These are phyloP conservation scores for Galeruca laticollis DNA, from an alignment of 2,888 invertebrate genomes.

Conservation along the genomic window DNA sequence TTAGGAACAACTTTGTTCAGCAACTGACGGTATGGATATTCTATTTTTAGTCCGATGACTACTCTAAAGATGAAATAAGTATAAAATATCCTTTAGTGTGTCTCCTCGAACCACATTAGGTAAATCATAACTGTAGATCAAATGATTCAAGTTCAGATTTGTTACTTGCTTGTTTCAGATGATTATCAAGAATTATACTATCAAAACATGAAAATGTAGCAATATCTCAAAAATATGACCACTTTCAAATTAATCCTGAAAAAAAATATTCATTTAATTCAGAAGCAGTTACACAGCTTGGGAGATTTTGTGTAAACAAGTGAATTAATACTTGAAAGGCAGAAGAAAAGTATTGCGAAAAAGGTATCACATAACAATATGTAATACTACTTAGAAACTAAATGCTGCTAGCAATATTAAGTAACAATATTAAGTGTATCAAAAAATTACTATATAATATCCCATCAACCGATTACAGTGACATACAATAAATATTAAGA, in stretches of 20 bases:
- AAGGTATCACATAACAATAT: conserved; percentile 59
- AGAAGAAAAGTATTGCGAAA: conserved; percentile 65
- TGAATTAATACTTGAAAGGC: conserved; percentile 62
- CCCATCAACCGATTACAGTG: conserved; percentile 61
- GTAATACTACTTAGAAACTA: conserved; percentile 65
- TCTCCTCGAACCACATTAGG: no score
- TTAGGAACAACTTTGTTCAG: no score
- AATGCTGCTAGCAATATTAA: conserved; percentile 64
- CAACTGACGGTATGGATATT: no score
- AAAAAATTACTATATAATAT: conserved; percentile 47
- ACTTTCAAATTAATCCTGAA: not conserved
- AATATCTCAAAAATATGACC: not conserved
- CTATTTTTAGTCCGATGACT: no score
- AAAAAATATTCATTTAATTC: not conserved
- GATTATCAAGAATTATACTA: no score
- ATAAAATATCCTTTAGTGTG: no score
- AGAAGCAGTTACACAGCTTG: conserved; percentile 4
- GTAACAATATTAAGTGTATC: conserved; percentile 60
- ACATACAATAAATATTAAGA: conserved; percentile 61
- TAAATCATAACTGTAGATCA: no score
- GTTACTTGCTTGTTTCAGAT: no score
- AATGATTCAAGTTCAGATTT: no score
- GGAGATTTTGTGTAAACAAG: conserved; percentile 51
- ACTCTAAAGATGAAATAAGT: no score
- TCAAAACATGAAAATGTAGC: no score